Percentiles rank a stretch among this genome's conserved stretches.
Evolutionary conservation across 1,140 invertebrate genomes (phyloP).

Genomic region (Platorchestia sp.): DNA sequence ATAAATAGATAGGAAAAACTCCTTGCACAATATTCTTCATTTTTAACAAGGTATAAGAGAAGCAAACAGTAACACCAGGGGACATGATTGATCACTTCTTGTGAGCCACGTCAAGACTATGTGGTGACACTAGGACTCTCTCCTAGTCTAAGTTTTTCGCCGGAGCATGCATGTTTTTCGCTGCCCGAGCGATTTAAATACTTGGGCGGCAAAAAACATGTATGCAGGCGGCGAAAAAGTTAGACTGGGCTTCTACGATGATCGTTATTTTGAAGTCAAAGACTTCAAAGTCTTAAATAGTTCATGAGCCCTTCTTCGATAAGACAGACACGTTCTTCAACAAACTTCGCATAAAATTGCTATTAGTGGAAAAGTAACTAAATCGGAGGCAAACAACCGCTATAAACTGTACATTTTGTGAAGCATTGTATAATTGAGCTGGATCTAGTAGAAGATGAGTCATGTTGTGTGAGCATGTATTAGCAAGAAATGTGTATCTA

Average conservation of each 20-base stretch:
- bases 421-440: too few species aligned
- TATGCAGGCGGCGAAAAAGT: too few species aligned
- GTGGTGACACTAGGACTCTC: too few species aligned
- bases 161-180: background rate
- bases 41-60: background rate
- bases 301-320: background rate
- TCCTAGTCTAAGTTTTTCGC: too few species aligned
- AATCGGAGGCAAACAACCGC: background rate
- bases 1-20: background rate
- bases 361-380: background rate
- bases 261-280: background rate
- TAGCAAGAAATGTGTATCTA: too few species aligned
- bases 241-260: background rate
- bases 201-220: too few species aligned
- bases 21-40: background rate
- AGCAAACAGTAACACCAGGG: background rate
- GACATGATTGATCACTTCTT: background rate
- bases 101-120: too few species aligned
- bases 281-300: background rate
- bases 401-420: too few species aligned
- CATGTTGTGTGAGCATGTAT: too few species aligned
- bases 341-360: background rate
- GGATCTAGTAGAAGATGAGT: too few species aligned
- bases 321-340: background rate
- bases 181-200: background rate